phyloP scores from a whole-genome alignment of 2,113 vertebrate species.

The Plotosus lineatus region DNA sequence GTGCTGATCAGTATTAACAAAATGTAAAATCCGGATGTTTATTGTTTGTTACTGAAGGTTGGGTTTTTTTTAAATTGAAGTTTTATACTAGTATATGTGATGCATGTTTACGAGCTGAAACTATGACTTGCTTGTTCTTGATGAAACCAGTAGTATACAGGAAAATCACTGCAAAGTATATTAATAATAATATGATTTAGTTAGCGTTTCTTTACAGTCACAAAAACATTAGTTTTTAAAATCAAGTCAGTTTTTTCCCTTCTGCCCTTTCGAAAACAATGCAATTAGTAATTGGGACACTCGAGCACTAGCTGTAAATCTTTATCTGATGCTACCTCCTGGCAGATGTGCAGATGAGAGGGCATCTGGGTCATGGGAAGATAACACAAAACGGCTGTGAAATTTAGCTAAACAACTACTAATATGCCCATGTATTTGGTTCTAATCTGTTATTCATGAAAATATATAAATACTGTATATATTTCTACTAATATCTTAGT shows the following conservation, averaged over 20 bases:
- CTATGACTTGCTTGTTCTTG: background rate
- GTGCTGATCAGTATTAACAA: background rate
- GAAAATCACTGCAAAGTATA: background rate
- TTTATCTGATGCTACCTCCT: background rate
- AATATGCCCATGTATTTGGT: background rate
- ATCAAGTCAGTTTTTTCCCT: background rate
- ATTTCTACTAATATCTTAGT: background rate
- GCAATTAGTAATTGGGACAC: background rate
- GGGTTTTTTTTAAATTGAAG: too few species aligned
- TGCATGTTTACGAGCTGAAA: background rate
- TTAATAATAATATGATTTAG: background rate
- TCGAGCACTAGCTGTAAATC: slow-evolving; percentile 1
- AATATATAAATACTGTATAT: background rate
- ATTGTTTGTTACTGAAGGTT: background rate
- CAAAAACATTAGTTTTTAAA: background rate
- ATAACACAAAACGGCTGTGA: background rate
- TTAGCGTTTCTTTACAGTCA: background rate
- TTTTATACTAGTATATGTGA: background rate
- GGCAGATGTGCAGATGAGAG: slow-evolving; percentile 3
- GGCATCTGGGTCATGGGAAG: slow-evolving; percentile 7
- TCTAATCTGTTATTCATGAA: background rate
- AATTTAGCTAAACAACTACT: background rate
- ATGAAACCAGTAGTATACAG: background rate
- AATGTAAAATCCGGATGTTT: background rate
- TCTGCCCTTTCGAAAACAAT: background rate